Percentiles rank a stretch among this genome's conserved stretches.
phyloP scores from a whole-genome alignment of 2,797 vertebrate species.

The Limosa lapponica region DNA sequence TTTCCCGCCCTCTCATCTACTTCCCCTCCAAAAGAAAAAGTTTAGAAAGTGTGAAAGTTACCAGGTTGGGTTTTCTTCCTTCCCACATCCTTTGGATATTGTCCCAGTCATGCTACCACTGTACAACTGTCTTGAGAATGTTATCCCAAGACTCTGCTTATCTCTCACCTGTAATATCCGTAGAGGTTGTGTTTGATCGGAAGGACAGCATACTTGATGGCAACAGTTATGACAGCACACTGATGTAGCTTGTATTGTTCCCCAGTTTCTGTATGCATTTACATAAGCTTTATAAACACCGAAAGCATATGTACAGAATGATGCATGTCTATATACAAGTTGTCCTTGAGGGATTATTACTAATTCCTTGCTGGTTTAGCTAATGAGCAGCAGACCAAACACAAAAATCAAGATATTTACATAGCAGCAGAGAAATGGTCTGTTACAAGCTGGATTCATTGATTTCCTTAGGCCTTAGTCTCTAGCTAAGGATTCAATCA shows the following conservation, averaged over 20 bases:
- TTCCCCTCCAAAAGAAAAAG: neutral
- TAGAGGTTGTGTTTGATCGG: neutral
- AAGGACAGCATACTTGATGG: neutral
- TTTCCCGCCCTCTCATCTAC: neutral
- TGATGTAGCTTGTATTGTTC: neutral
- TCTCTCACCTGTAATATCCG: neutral
- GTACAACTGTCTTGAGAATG: neutral
- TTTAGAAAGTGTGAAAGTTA: neutral
- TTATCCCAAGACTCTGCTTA: neutral
- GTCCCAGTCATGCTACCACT: neutral
- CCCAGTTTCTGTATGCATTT: neutral
- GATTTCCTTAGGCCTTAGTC: neutral
- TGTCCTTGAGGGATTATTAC: slow-evolving; percentile 16
- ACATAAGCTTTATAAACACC: neutral
- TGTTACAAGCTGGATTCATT: neutral
- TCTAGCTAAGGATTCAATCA: neutral
- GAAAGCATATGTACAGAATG: neutral
- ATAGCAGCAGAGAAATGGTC: neutral
- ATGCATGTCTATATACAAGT: neutral
- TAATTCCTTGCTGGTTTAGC: slow-evolving; percentile 27
- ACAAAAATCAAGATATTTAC: neutral
- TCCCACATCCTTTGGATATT: neutral
- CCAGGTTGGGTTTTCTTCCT: neutral
- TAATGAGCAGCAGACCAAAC: slow-evolving; percentile 10
- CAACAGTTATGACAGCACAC: neutral